These are phyloP conservation scores for Tetropium fuscum DNA, from an alignment of 2,888 invertebrate species.

Conservation along the genomic window DNA sequence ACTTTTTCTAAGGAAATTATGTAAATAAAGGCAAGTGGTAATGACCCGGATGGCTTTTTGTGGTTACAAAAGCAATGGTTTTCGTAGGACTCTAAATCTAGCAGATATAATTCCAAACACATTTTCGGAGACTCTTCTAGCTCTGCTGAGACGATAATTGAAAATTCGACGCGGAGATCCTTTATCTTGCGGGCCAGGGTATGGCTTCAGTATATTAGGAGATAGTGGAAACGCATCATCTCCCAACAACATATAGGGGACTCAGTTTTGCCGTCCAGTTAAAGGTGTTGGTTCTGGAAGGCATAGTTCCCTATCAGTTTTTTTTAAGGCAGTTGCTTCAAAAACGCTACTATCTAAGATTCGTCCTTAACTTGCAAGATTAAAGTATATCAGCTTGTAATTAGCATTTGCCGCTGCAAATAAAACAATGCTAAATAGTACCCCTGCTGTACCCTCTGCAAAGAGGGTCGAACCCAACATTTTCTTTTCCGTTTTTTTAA, in stretches of 20 bases:
- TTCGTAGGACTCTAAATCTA: slow-evolving; percentile 36
- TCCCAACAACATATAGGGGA: not conserved
- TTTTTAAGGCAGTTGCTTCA: too few species aligned
- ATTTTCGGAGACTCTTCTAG: slow-evolving; percentile 36
- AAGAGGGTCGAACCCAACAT: too few species aligned
- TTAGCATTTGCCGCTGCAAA: too few species aligned
- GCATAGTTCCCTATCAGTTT: too few species aligned
- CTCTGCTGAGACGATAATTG: slow-evolving; percentile 37
- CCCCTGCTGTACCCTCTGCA: too few species aligned
- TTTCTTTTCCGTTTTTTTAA: too few species aligned
- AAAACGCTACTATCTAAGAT: too few species aligned
- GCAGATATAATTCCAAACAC: slow-evolving; percentile 37
- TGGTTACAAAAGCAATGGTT: slow-evolving; percentile 36
- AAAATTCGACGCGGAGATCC: slow-evolving; percentile 32
- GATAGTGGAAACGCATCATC: slow-evolving; percentile 26
- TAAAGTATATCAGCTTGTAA: too few species aligned
- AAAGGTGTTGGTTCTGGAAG: not conserved
- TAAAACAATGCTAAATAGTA: too few species aligned
- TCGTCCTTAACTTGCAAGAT: too few species aligned
- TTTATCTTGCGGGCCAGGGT: slow-evolving; percentile 25
- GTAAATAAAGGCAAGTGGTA: slow-evolving; percentile 20
- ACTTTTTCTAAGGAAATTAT: slow-evolving; percentile 26
- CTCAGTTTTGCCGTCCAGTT: not conserved
- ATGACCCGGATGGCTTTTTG: slow-evolving; percentile 24
- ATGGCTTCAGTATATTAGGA: slow-evolving; percentile 33